phyloP scores from a whole-genome alignment of 2,888 invertebrate genomes.

The Merodon equestris region DNA sequence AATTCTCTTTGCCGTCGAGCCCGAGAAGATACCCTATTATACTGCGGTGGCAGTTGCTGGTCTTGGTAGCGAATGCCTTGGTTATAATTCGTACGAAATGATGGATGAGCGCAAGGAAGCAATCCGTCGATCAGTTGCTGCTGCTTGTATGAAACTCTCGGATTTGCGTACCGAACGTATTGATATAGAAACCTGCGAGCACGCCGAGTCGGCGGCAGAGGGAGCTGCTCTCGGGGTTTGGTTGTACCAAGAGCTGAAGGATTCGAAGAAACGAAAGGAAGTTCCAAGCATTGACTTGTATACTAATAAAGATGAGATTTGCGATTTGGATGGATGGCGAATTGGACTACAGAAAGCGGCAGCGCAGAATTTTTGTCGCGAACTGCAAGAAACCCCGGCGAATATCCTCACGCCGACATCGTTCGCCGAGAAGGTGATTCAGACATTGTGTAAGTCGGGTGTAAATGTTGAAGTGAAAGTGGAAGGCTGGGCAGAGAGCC shows the following conservation, averaged over 20 bases:
- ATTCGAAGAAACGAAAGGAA: constrained; percentile 72
- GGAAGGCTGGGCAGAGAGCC: constrained; percentile 86
- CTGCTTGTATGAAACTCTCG: constrained; percentile 82
- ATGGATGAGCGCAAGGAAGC: constrained; percentile 88
- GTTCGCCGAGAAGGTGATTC: constrained; percentile 85
- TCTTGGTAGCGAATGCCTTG: constrained; percentile 85
- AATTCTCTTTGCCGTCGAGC: constrained; percentile 84
- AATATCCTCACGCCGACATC: constrained; percentile 88
- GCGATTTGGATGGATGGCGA: constrained; percentile 85
- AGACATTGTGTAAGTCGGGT: constrained; percentile 76
- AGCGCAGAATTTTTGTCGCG: constrained; percentile 88
- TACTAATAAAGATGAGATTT: constrained; percentile 82
- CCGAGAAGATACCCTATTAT: constrained; percentile 78
- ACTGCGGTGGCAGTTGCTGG: constrained; percentile 86
- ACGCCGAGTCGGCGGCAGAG: constrained; percentile 89
- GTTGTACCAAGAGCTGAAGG: constrained; percentile 82
- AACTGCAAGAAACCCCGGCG: constrained; percentile 89
- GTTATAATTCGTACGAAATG: constrained; percentile 84
- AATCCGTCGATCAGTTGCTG: constrained; percentile 84
- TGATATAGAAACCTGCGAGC: constrained; percentile 86
- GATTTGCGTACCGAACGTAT: constrained; percentile 81
- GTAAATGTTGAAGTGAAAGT: constrained; percentile 77
- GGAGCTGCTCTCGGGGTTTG: constrained; percentile 86
- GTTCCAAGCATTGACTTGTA: constrained; percentile 78
- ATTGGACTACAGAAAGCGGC: constrained; percentile 86